A percentile compares a stretch with the other conserved stretches of the same genome.
These are phyloP conservation scores for Cavia porcellus DNA, from an alignment of 2,113 vertebrate genomes.

Conservation along the genomic window DNA sequence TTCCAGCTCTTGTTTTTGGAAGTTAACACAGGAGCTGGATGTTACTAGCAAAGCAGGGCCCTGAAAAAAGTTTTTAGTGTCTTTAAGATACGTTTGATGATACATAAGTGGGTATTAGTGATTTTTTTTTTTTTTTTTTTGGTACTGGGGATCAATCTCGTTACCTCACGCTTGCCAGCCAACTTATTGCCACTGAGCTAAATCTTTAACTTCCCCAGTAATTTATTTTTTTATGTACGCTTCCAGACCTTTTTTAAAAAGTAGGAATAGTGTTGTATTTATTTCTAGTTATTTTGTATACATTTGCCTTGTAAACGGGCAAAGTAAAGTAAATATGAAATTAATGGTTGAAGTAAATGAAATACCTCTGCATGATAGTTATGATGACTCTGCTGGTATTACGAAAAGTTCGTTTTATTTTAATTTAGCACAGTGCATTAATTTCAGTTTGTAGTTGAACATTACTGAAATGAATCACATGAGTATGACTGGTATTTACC, in stretches of 20 bases:
- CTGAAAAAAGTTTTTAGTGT: conserved; percentile 33
- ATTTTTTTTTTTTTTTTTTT: background rate
- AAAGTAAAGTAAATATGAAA: conserved; percentile 39
- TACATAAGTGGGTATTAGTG: background rate
- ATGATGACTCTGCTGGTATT: conserved; percentile 2
- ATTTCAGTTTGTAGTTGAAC: conserved; percentile 22
- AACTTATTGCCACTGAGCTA: no score
- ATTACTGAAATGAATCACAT: conserved; percentile 8
- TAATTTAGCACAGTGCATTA: background rate
- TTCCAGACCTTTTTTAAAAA: conserved; percentile 50
- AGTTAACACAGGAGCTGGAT: conserved; percentile 13
- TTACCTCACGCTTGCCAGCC: no score
- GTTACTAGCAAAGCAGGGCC: conserved; percentile 23
- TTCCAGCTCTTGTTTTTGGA: conserved; percentile 9
- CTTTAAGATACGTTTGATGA: background rate
- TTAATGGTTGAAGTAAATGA: background rate
- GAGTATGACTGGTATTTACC: background rate
- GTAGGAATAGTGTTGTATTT: background rate
- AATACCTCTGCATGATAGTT: background rate
- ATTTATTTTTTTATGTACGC: background rate
- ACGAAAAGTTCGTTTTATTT: background rate
- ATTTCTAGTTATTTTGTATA: background rate
- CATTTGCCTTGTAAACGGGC: background rate
- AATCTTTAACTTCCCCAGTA: no score
- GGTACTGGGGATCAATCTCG: no score